Evolutionary conservation across 2,797 vertebrate species (phyloP).

Genomic region (Gadopsis marmoratus): DNA sequence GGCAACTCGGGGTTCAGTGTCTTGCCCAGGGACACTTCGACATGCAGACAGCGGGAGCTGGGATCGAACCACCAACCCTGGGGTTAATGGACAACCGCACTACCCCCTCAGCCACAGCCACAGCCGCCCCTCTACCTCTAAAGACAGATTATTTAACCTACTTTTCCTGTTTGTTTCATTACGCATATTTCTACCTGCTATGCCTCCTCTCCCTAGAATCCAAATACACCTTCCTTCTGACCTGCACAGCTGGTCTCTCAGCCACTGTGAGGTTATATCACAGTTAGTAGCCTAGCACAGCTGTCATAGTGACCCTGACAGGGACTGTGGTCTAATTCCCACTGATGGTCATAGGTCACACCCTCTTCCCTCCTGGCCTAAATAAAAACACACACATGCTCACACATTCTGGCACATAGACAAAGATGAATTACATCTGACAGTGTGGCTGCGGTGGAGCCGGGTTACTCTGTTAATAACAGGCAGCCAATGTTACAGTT

Average conservation of each 20-base stretch:
- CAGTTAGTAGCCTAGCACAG: slow-evolving; percentile 43
- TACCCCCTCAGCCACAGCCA: too few relatives aligned
- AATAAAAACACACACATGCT: slow-evolving; percentile 19
- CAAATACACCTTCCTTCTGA: slow-evolving; percentile 16
- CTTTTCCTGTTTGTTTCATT: not conserved
- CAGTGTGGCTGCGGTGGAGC: slow-evolving; percentile 8
- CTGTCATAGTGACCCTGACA: slow-evolving; percentile 55
- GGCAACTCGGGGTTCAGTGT: too few relatives aligned
- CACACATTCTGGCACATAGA: slow-evolving; percentile 18
- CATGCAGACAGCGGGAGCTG: too few relatives aligned
- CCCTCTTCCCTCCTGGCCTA: slow-evolving; percentile 1
- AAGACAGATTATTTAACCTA: not conserved
- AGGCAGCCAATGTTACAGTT: not conserved
- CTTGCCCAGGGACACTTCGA: too few relatives aligned
- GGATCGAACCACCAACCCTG: too few relatives aligned
- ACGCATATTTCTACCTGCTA: not conserved
- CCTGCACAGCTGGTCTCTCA: slow-evolving; percentile 35
- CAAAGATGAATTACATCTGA: slow-evolving; percentile 30
- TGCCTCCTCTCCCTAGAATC: slow-evolving; percentile 2
- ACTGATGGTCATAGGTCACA: slow-evolving; percentile 45
- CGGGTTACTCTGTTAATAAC: slow-evolving; percentile 25
- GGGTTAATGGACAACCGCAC: too few relatives aligned
- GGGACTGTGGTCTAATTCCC: slow-evolving; percentile 41
- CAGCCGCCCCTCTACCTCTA: not conserved
- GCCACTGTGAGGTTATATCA: slow-evolving; percentile 36